phyloP scores from a whole-genome alignment of 2,797 vertebrate species.

The Onychomys leucogaster region DNA sequence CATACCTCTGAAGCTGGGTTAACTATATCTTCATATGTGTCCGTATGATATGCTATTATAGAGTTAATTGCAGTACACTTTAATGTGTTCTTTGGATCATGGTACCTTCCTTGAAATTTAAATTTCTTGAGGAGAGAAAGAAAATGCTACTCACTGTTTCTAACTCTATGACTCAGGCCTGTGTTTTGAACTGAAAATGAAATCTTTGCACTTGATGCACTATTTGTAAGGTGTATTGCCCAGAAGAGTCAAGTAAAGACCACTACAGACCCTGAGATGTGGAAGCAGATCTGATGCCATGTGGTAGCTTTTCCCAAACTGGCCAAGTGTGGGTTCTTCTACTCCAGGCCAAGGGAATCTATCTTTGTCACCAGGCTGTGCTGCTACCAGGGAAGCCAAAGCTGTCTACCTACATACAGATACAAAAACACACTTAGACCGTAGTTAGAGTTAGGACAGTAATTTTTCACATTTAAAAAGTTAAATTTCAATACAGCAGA shows the following conservation, averaged over 20 bases:
- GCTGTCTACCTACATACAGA: background rate
- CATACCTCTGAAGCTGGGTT: background rate
- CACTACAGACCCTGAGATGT: background rate
- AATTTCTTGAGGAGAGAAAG: slow-evolving; percentile 21
- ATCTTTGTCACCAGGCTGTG: background rate
- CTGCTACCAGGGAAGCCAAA: background rate
- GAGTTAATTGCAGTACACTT: background rate
- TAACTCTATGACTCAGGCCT: background rate
- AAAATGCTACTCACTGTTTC: background rate
- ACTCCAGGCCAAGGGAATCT: background rate
- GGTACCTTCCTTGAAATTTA: background rate
- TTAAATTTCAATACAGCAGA: background rate
- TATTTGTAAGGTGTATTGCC: background rate
- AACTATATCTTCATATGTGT: background rate
- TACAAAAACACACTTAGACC: background rate
- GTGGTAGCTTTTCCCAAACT: background rate
- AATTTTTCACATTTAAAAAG: background rate
- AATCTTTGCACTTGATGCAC: background rate
- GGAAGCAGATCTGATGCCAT: background rate
- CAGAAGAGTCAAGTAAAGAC: background rate
- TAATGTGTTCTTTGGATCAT: background rate
- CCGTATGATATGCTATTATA: background rate
- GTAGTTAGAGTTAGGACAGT: background rate
- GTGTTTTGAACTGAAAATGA: background rate
- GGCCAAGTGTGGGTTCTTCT: background rate